A percentile compares a stretch with the other conserved stretches of the same genome.
Conservation (phyloP, 2,113 vertebrate species). For the Oreochromis tanganicae region DNA sequence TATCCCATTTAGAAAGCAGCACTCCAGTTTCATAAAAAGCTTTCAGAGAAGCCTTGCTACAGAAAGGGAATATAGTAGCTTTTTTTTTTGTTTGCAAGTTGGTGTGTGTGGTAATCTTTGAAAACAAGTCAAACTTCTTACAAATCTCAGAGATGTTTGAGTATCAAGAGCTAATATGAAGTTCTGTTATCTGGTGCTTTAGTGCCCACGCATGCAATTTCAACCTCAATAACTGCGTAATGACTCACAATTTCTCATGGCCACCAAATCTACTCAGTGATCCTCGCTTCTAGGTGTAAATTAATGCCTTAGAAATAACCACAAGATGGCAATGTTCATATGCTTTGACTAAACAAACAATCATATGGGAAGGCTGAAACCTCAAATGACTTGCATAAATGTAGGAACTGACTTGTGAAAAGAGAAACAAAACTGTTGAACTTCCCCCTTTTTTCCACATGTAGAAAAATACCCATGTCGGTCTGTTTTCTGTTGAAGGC, state of each 20-base stretch:
- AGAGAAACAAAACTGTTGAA: slow-evolving; percentile 59
- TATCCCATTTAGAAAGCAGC: slow-evolving; percentile 58
- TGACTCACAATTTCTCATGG: background rate
- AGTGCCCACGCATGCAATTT: background rate
- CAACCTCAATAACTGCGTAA: background rate
- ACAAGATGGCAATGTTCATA: slow-evolving; percentile 75
- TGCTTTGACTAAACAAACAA: slow-evolving; percentile 41
- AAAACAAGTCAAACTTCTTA: background rate
- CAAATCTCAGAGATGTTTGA: background rate
- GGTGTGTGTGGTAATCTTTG: background rate
- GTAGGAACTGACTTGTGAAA: slow-evolving; percentile 44
- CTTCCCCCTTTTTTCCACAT: slow-evolving; percentile 35
- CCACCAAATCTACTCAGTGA: background rate
- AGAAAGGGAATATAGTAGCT: background rate
- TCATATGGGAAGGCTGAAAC: slow-evolving; percentile 27
- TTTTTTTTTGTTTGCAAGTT: background rate
- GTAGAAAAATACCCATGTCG: background rate
- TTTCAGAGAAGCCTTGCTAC: slow-evolving; percentile 32
- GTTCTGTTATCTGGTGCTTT: background rate
- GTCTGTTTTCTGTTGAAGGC: background rate
- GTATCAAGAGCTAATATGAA: background rate
- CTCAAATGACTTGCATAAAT: slow-evolving; percentile 40
- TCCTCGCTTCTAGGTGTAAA: background rate
- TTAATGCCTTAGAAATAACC: slow-evolving; percentile 44
- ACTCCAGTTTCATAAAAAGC: slow-evolving; percentile 55